Percentiles rank a stretch among this genome's conserved stretches.
phyloP scores from a whole-genome alignment of 2,888 invertebrate genomes.

The Pilophorus perplexus region DNA sequence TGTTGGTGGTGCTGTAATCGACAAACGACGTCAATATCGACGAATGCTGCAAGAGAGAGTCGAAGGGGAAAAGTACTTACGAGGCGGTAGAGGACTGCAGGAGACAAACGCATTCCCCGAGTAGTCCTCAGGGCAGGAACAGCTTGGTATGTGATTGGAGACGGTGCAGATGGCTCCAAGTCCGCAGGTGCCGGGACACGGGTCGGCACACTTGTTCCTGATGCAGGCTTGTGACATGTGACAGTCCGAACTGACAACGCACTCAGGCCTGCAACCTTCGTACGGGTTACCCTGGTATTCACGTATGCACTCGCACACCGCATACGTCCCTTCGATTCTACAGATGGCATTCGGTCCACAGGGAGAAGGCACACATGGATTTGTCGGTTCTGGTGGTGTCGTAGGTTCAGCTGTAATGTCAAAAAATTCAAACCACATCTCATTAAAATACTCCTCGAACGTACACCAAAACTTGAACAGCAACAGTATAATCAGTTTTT shows the following conservation, averaged over 20 bases:
- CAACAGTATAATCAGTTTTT: no score
- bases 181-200: constrained; percentile 74
- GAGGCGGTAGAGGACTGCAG: constrained; percentile 51
- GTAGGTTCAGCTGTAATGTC: constrained; percentile 30
- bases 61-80: no score
- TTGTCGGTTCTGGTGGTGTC: constrained; percentile 54
- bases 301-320: constrained; percentile 74
- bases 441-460: no score
- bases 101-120: constrained; percentile 66
- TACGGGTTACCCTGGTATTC: constrained; percentile 83
- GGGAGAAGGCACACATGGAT: constrained; percentile 81
- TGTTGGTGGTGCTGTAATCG: constrained; percentile 49
- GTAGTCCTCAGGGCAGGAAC: constrained; percentile 69
- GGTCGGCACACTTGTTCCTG: constrained; percentile 68
- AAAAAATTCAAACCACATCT: no score
- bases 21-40: constrained; percentile 31
- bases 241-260: constrained; percentile 70
- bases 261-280: constrained; percentile 74
- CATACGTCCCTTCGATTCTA: constrained; percentile 71
- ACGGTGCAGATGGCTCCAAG: constrained; percentile 77
- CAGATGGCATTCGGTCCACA: constrained; percentile 83
- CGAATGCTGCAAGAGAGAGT: background rate
- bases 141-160: constrained; percentile 76
- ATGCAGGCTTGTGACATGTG: constrained; percentile 64
- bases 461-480: no score